Evolutionary conservation across 2,797 vertebrate genomes (phyloP).

Genomic region (Darevskia mixta): DNA sequence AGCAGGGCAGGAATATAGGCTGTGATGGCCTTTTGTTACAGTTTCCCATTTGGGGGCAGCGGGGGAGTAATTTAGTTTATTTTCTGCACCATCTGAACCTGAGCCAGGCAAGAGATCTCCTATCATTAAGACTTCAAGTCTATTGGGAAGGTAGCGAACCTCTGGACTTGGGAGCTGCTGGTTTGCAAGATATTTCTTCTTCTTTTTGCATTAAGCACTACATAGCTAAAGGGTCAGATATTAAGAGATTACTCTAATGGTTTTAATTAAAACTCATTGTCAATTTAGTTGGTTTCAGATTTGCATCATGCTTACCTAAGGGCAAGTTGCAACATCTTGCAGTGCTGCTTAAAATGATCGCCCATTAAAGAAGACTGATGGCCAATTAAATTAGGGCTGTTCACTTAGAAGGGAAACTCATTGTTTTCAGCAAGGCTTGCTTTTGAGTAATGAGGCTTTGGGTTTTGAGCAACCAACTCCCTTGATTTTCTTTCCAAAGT

Average conservation of each 20-base stretch:
- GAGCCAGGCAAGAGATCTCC: not conserved
- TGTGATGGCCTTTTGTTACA: no score
- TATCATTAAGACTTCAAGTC: not conserved
- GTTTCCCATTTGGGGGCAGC: no score
- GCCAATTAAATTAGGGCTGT: not conserved
- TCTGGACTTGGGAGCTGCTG: not conserved
- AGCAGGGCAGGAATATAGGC: no score
- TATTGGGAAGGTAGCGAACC: no score
- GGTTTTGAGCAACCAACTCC: not conserved
- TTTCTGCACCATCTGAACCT: no score
- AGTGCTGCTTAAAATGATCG: not conserved
- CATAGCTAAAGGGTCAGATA: not conserved
- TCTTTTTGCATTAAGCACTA: not conserved
- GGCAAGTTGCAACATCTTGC: not conserved
- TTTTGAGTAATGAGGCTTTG: not conserved
- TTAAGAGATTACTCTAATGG: not conserved
- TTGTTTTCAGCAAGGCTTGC: not conserved
- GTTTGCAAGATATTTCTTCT: not conserved
- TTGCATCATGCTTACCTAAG: not conserved
- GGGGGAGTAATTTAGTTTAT: not conserved
- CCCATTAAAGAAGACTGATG: not conserved
- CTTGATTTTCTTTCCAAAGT: not conserved
- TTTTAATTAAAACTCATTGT: slow-evolving; percentile 6
- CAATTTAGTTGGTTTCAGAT: not conserved
- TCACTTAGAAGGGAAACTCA: not conserved